Percentiles rank a stretch among this genome's conserved stretches.
Evolutionary conservation across 2,797 vertebrate species (phyloP).

Genomic region (Avahi laniger): DNA sequence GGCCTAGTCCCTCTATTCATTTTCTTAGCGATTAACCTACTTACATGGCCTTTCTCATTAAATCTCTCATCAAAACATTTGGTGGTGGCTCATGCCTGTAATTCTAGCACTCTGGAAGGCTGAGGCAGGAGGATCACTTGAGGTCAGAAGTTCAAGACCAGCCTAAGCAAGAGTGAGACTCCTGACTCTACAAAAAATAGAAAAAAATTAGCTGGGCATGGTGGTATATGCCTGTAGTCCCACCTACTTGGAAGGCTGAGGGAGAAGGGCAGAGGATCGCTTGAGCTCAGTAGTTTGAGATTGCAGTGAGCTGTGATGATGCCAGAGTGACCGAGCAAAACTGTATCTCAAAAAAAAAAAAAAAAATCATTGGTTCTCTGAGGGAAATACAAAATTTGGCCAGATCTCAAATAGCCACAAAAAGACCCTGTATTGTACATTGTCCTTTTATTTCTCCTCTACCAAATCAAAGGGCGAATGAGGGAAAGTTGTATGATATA

Average conservation of each 20-base stretch:
- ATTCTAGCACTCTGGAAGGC: not conserved
- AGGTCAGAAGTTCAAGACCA: not conserved
- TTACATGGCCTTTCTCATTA: slow-evolving; percentile 43
- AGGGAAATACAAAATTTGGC: not conserved
- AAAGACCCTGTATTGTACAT: not conserved
- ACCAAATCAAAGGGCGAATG: not conserved
- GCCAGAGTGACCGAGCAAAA: not conserved
- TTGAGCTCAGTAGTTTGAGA: not conserved
- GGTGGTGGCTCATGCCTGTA: not conserved
- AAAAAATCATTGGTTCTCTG: not conserved
- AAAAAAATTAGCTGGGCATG: not conserved
- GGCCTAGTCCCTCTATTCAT: not conserved
- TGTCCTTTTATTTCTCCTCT: not conserved
- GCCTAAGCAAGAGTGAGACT: not conserved
- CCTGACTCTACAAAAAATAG: not conserved
- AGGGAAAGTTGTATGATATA: not conserved
- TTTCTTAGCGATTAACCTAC: not conserved
- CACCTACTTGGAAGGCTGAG: not conserved
- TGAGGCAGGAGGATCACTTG: not conserved
- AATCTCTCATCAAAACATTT: slow-evolving; percentile 11
- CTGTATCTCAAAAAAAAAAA: not conserved
- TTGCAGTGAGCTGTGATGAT: not conserved
- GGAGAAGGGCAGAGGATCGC: not conserved
- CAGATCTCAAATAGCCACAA: not conserved
- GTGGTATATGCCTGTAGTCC: not conserved